Percentiles rank a stretch among this genome's conserved stretches.
Conservation (phyloP, 2,888 invertebrate species). For the Habroteleia sp. region DNA sequence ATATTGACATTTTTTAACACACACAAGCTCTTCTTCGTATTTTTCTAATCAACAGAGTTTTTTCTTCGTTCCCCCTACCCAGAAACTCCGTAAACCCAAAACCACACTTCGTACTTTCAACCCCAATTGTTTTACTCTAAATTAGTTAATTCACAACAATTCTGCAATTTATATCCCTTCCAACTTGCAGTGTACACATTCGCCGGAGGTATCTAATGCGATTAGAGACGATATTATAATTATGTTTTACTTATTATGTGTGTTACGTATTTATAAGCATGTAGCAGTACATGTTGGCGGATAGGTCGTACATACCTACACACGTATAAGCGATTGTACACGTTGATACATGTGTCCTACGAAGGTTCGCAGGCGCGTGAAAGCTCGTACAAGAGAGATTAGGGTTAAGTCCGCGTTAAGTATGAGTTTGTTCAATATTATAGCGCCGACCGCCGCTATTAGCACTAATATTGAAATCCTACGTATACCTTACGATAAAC, state of each 20-base stretch:
- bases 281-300: conserved; percentile 19
- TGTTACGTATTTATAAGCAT: conserved; percentile 33
- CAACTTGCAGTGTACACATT: too few relatives aligned
- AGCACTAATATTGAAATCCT: conserved; percentile 61
- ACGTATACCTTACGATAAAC: conserved; percentile 52
- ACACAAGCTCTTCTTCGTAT: too few relatives aligned
- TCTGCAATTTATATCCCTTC: too few relatives aligned
- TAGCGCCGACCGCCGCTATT: conserved; percentile 55
- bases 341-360: conserved; percentile 53
- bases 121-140: too few relatives aligned
- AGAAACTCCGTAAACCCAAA: too few relatives aligned
- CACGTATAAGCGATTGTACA: conserved; percentile 34
- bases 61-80: too few relatives aligned
- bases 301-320: conserved; percentile 31
- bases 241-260: conserved; percentile 19
- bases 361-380: conserved; percentile 49
- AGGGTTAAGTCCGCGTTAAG: conserved; percentile 58
- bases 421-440: conserved; percentile 57
- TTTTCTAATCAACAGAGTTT: too few relatives aligned
- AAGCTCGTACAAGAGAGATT: conserved; percentile 58
- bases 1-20: too few relatives aligned
- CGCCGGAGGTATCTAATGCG: too few relatives aligned
- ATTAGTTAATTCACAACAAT: too few relatives aligned
- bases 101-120: too few relatives aligned
- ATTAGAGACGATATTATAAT: neutral